Evolutionary conservation across 2,888 invertebrate genomes (phyloP), one percentile per base, ranked within the genome.

Genomic region (Tinea pellionella): DNA sequence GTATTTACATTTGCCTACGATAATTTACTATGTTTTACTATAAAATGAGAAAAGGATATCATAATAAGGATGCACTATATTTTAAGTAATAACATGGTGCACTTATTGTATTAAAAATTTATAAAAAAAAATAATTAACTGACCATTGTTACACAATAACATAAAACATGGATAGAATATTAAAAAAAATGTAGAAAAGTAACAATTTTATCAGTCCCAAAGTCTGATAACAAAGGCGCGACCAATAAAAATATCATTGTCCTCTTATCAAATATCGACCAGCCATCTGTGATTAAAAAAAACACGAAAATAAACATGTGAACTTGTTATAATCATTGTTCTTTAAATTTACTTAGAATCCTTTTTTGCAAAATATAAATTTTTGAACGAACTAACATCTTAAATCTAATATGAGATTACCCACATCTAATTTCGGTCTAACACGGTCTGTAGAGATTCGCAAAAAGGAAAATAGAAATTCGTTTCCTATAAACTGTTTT

Each of bases 171-270:
- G 18, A 24, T n/a, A 16, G 6, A 8, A 53, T 6, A 53, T 24
- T 3, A 24, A 24, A 24, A 24, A 51, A 53, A 13, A 24, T 18
- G 24, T 18, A 8, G 24, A 53, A 53, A 53, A 53, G 57, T 32
- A 57, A 57, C 32, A 57, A 32, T 57, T 1, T 57, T 57, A 57
- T 57, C 57, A 13, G 18, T 47, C 18, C 15, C 32, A 2, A n/a
- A 32, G 57, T 11, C 19, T 11, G 57, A 57, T 57, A 57, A 57
- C n/a, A 24, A n/a, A 57, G 57, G 30, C 57, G 32, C 32, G 15
- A 32, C 57, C 32, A 57, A 57, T 57, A 32, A 57, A 53, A 57
- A 57, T 57, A 57, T n/a, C 57, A 32, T 57, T 57, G 57, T 57
- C 57, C 57, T 57, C 32, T 57, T 57, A 57, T 57, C 57, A 32